These are phyloP conservation scores for Sus cebifrons DNA, from an alignment of 2,797 vertebrate genomes.

Conservation along the genomic window DNA sequence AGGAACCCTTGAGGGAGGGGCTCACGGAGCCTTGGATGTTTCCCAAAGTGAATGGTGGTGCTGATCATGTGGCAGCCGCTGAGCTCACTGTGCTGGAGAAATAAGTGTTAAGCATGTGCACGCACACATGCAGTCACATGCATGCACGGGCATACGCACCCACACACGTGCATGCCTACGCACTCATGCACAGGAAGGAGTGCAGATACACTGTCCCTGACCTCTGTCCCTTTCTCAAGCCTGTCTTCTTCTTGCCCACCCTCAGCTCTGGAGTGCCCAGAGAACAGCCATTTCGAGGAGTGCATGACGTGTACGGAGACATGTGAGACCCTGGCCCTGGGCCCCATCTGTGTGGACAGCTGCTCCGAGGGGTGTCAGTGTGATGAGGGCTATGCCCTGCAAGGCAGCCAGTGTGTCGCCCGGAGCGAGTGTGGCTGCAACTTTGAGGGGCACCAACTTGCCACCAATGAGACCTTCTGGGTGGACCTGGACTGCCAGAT, in stretches of 20 bases:
- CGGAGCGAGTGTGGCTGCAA: slow-evolving; percentile 96
- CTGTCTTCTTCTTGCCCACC: background rate
- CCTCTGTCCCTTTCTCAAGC: slow-evolving; percentile 4
- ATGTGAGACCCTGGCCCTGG: slow-evolving; percentile 92
- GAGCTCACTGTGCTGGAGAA: background rate
- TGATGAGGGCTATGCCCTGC: slow-evolving; percentile 95
- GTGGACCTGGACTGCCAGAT: slow-evolving; percentile 97
- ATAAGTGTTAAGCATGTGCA: background rate
- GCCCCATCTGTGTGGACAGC: slow-evolving; percentile 92
- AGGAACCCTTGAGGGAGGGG: background rate
- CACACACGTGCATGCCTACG: no score
- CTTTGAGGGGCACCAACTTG: slow-evolving; percentile 94
- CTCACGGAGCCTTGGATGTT: background rate
- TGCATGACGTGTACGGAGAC: slow-evolving; percentile 96
- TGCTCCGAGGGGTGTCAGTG: slow-evolving; percentile 98
- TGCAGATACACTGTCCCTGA: background rate
- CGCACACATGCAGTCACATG: no score
- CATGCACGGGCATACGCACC: no score
- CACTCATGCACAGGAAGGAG: accelerated
- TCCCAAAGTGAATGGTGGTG: background rate
- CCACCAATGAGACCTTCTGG: slow-evolving; percentile 98
- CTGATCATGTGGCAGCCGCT: background rate
- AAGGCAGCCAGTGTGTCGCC: slow-evolving; percentile 93
- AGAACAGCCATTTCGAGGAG: slow-evolving; percentile 98
- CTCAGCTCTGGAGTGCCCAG: slow-evolving; percentile 95